Base-by-base conservation (phyloP, 92 coral and sea anemone genomes). In the Paragorgia papillata region DNA sequence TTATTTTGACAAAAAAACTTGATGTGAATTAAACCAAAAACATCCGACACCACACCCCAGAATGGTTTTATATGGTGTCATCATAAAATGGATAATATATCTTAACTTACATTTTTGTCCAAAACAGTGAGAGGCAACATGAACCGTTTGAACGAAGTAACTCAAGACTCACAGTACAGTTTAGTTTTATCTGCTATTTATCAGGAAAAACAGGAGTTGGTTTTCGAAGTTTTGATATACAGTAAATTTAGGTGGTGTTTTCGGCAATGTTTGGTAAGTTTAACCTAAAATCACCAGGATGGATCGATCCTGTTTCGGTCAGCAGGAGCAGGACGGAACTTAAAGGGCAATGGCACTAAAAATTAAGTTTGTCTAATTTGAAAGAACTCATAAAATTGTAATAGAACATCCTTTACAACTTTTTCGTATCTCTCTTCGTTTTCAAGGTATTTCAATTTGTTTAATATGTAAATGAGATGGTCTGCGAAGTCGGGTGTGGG, bases 1-100 rank as follows among this genome's bases (percentile, higher is more conserved):
- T 68, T 44, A 68, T 68, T 68, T 17, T 44, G 33, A n/a, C n/a
- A n/a, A n/a, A 24, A 68, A 21, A 68, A 49, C 60, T 27, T 53
- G 17, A 18, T 58, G 54, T 50, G 64, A 34, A 27, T 58, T 33
- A 53, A 21, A 53, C 63, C 53, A 53, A 18, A 71, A 71, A 41
- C 78, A 71, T 71, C 78, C 51, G 54, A 71, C 78, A 71, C 21
- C 32, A 30, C 13, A 50, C 46, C 63, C 78, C 57, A 7, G 32
- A 19, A 71, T 55, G 78, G 78, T 71, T 71, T 71, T 71, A 35
- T 32, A 37, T 51, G 43, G 51, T 34, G 78, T 71, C 58, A 50
- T 71, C 78, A 71, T 71, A 71, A 71, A 56, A 56, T 56, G 62
- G 62, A 17, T 51, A 51, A 17, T n/a, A 51, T 3, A 56, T 1